Conservation (phyloP, 2,888 invertebrate genomes). For the Steinernema hermaphroditum region DNA sequence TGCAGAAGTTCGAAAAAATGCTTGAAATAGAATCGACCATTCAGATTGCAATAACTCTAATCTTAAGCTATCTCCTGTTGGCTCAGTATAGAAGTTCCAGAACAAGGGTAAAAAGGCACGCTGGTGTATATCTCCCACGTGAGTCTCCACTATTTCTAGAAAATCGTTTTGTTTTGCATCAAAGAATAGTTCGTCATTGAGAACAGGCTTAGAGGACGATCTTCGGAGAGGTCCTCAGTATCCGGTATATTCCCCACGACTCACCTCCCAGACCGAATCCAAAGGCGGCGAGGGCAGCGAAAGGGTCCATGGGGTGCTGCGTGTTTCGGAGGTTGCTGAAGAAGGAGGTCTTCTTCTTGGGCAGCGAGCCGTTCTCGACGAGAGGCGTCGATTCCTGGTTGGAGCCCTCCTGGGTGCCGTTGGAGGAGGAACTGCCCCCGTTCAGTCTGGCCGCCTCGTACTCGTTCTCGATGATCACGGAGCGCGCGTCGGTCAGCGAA, state of each 20-base stretch:
- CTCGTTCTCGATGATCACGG: conserved; percentile 27
- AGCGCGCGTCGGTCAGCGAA: neutral
- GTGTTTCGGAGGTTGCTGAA: neutral
- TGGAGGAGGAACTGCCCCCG: neutral
- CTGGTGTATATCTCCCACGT: too few relatives aligned
- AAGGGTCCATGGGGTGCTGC: conserved; percentile 36
- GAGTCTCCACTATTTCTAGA: too few relatives aligned
- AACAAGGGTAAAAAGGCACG: too few relatives aligned
- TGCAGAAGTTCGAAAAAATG: too few relatives aligned
- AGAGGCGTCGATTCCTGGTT: conserved; percentile 12
- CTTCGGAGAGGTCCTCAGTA: conserved; percentile 37
- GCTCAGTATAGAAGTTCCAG: too few relatives aligned
- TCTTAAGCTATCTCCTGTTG: too few relatives aligned
- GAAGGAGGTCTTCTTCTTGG: conserved; percentile 13
- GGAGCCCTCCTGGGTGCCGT: neutral
- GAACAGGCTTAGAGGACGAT: too few relatives aligned
- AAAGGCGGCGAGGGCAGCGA: conserved; percentile 43
- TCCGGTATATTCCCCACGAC: conserved; percentile 21
- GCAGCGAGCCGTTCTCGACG: conserved; percentile 28
- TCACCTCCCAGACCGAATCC: conserved; percentile 41
- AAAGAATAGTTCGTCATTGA: too few relatives aligned
- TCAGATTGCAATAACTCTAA: too few relatives aligned
- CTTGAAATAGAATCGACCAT: too few relatives aligned
- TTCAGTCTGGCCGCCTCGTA: conserved; percentile 10
- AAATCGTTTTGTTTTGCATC: too few relatives aligned